Base-by-base conservation (phyloP, 2,888 invertebrate genomes). In the Cheilosia urbana region DNA sequence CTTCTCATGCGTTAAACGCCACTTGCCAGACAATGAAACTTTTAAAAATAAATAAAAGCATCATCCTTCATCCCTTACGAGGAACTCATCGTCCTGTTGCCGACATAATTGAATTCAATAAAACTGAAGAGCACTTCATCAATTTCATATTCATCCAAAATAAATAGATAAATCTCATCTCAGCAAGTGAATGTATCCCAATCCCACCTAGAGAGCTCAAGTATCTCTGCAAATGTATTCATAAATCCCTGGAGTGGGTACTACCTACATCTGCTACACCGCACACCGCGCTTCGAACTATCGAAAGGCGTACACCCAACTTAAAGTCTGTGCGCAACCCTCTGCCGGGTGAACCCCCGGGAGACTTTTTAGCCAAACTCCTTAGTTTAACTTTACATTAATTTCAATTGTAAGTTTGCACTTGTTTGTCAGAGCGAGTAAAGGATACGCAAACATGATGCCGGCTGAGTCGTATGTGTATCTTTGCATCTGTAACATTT, bases 401-500 rank as follows among this genome's bases (percentile, higher is more conserved):
- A 88, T 88, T 87, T 88, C 88, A 88, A 88, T 88, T 87, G 88
- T 87, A 88, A 80, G 85, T 87, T 87, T 88, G 84, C 85, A 87
- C 87, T 87, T 87, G 73, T 85, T 81, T 85, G 85, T 72, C 76
- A 62, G 85, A 65, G 57, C 51, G 76, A 68, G 81, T 75, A 77
- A 85, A 77, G 76, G 76, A 85, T 85, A 85, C 81, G 76, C 72
- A 85, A 85, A 85, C 85, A 85, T 58, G 58, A 40, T 55, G 58
- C 37, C 63, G 69, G 24, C 40, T 42, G 58, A 78, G 55, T 60
- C 45, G 55, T 37, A 24, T 47, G 37, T 71, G 85, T 77, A 81
- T 81, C 71, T 55, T 72, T 58, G 72, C 81, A 85, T 85, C 81
- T 81, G 85, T 77, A 85, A 65, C 81, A 81, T 77, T 81, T 81